Evolutionary conservation across 2,888 invertebrate species (phyloP).

Genomic region (Crossocerus cetratus): DNA sequence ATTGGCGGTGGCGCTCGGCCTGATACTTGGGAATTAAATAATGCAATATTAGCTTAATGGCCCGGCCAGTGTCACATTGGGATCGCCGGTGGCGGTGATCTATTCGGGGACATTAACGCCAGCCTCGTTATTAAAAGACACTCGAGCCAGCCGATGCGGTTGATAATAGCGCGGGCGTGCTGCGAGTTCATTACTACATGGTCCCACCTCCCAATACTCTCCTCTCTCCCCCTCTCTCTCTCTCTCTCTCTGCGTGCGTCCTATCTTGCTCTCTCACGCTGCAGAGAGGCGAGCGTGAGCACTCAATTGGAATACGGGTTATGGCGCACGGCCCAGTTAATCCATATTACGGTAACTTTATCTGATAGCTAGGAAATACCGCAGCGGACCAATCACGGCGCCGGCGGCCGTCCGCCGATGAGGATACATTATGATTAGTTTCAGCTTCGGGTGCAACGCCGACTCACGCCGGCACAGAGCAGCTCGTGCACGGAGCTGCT

Average conservation of each 20-base stretch:
- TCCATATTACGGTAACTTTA: conserved; percentile 64
- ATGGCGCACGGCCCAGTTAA: conserved; percentile 56
- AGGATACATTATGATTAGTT: conserved; percentile 64
- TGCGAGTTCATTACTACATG: conserved; percentile 55
- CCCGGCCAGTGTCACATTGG: neutral
- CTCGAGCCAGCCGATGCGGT: conserved; percentile 38
- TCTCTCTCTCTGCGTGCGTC: no score
- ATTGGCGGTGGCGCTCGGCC: no score
- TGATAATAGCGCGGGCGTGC: conserved; percentile 42
- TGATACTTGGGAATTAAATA: conserved; percentile 10
- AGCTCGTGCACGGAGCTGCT: conserved; percentile 47
- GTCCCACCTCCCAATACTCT: conserved; percentile 16
- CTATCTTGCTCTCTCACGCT: no score
- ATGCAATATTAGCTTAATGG: neutral
- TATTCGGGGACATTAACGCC: conserved; percentile 5
- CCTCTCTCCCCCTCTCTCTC: no score
- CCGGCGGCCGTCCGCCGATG: conserved; percentile 42
- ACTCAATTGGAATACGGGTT: conserved; percentile 53
- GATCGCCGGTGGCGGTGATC: neutral
- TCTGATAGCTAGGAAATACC: conserved; percentile 59
- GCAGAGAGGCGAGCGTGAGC: conserved; percentile 33
- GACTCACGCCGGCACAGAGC: conserved; percentile 26
- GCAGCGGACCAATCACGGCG: conserved; percentile 60
- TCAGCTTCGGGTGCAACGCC: conserved; percentile 26
- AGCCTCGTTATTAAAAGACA: conserved; percentile 54